Evolutionary conservation across 2,888 invertebrate genomes (phyloP).

Genomic region (Bugula neritina): DNA sequence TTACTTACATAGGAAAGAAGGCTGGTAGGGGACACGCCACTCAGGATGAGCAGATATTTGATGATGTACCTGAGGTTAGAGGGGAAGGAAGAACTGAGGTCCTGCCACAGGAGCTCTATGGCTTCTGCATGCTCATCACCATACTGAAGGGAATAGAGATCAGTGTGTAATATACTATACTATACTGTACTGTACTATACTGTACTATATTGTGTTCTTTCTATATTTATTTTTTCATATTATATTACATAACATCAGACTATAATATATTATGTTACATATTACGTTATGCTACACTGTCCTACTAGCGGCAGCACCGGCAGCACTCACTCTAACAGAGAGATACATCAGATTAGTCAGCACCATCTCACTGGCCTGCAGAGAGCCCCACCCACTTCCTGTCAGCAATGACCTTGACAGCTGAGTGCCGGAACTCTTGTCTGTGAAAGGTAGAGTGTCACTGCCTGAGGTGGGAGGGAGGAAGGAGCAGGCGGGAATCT

Average conservation of each 20-base stretch:
- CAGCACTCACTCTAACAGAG: slow-evolving; percentile 64
- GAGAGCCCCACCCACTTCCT: slow-evolving; percentile 93
- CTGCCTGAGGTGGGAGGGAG: slow-evolving; percentile 61
- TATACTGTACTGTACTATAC: too few relatives aligned
- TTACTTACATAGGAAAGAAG: slow-evolving; percentile 74
- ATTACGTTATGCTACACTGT: too few relatives aligned
- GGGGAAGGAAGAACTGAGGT: slow-evolving; percentile 86
- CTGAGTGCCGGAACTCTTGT: slow-evolving; percentile 55
- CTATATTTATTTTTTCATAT: too few relatives aligned
- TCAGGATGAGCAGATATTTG: slow-evolving; percentile 88
- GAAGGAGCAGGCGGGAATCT: slow-evolving; percentile 45
- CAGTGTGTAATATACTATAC: slow-evolving; percentile 1
- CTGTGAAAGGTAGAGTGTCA: slow-evolving; percentile 22
- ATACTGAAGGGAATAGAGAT: slow-evolving; percentile 61
- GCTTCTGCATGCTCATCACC: slow-evolving; percentile 92
- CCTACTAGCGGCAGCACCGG: too few relatives aligned
- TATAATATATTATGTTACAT: too few relatives aligned
- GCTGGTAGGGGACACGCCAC: slow-evolving; percentile 93
- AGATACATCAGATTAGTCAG: slow-evolving; percentile 97
- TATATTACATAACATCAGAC: too few relatives aligned
- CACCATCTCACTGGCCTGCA: slow-evolving; percentile 99
- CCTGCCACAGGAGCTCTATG: slow-evolving; percentile 92
- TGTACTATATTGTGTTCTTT: too few relatives aligned
- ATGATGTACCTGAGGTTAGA: slow-evolving; percentile 94
- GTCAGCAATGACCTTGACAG: slow-evolving; percentile 61